These are phyloP conservation scores for Doris montereyensis DNA, from an alignment of 2,888 invertebrate species.

Conservation along the genomic window DNA sequence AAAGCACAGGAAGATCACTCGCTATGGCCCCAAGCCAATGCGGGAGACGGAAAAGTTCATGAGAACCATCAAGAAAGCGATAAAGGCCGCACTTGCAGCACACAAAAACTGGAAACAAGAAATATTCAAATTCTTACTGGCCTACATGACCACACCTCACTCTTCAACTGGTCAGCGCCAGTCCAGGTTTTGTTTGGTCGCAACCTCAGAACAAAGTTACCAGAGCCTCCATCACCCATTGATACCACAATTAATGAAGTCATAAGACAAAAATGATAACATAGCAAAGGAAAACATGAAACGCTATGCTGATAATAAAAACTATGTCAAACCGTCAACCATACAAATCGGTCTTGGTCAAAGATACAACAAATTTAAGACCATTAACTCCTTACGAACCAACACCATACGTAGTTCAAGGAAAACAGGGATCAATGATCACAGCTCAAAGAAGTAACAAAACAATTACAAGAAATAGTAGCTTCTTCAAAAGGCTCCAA, in stretches of 20 bases:
- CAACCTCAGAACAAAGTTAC: neutral
- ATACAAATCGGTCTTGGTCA: neutral
- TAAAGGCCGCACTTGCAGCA: neutral
- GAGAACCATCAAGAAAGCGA: neutral
- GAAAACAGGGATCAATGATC: neutral
- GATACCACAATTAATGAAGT: neutral
- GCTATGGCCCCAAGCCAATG: neutral
- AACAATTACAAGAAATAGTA: neutral
- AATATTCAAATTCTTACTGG: neutral
- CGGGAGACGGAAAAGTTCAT: slow-evolving; percentile 8
- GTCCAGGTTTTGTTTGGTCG: neutral
- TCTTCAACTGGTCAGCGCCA: neutral
- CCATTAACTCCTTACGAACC: neutral
- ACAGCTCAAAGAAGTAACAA: neutral
- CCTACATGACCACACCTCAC: slow-evolving; percentile 1
- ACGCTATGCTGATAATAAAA: neutral
- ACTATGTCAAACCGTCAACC: neutral
- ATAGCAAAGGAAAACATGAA: neutral
- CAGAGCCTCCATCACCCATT: neutral
- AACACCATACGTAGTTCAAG: neutral
- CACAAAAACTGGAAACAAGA: neutral
- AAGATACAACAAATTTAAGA: neutral
- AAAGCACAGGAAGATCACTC: slow-evolving; percentile 2
- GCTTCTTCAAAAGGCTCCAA: neutral
- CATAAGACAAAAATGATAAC: neutral